Percentiles rank a stretch among this genome's conserved stretches.
phyloP scores from a whole-genome alignment of 2,797 vertebrate genomes.

The Vultur gryphus region DNA sequence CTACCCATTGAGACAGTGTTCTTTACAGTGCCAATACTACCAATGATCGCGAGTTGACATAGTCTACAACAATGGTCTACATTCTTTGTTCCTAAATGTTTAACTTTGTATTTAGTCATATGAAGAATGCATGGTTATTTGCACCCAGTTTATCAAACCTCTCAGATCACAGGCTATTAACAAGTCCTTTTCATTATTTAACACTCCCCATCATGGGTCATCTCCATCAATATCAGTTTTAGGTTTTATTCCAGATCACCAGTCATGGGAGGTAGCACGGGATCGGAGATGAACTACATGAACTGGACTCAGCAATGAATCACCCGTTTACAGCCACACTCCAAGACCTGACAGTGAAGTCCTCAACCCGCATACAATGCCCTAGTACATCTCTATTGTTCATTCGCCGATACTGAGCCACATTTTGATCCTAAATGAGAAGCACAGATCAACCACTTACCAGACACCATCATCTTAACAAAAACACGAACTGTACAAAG shows the following conservation, averaged over 20 bases:
- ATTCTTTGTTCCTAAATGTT: background rate
- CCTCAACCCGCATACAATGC: background rate
- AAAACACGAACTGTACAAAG: background rate
- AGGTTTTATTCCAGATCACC: background rate
- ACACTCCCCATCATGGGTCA: background rate
- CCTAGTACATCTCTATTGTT: background rate
- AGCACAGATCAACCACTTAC: background rate
- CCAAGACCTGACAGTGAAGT: background rate
- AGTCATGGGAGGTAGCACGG: background rate
- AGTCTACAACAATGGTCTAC: background rate
- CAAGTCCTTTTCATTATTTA: background rate
- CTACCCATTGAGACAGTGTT: background rate
- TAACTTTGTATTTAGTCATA: background rate
- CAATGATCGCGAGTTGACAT: rapidly evolving
- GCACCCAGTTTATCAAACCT: background rate
- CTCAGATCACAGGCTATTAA: background rate
- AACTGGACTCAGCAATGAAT: background rate
- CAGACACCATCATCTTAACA: background rate
- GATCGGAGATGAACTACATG: background rate
- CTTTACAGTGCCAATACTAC: background rate
- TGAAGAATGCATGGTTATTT: background rate
- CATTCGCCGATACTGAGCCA: background rate
- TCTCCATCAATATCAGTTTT: background rate
- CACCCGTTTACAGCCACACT: background rate
- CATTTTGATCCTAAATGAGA: background rate